phyloP scores from a whole-genome alignment of 2,797 vertebrate genomes.

The Hypotaenidia okinawae region DNA sequence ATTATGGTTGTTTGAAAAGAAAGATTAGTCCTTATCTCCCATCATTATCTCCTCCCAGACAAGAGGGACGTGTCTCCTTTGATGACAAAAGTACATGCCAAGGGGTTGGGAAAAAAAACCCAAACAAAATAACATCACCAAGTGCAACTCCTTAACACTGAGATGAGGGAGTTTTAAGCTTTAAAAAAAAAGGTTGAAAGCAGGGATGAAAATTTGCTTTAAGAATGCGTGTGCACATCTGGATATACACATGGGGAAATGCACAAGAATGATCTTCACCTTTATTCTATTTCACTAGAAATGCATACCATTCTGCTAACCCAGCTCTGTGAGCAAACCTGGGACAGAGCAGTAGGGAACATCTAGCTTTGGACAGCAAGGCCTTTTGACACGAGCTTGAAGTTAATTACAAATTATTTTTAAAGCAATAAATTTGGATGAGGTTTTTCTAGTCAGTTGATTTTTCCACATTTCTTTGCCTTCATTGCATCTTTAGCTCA shows the following conservation, averaged over 20 bases:
- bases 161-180: not conserved
- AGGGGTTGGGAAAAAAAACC: not conserved
- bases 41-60: not conserved
- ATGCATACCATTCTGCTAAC: not conserved
- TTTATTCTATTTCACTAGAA: not conserved
- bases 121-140: not conserved
- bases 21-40: not conserved
- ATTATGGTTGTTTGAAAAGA: not conserved
- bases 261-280: fast-evolving
- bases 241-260: not conserved
- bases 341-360: not conserved
- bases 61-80: not conserved
- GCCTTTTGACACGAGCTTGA: not conserved
- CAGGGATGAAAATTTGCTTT: not conserved
- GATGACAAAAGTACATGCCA: not conserved
- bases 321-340: not conserved
- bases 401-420: not conserved
- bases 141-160: not conserved
- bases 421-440: not conserved
- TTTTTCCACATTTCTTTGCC: not conserved
- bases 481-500: not conserved
- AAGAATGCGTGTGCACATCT: not conserved
- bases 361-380: not conserved
- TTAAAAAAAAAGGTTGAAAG: not conserved
- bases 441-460: not conserved